Percentiles rank a stretch among this genome's conserved stretches.
Conservation (phyloP, 2,888 invertebrate species). For the Fragum fragum region DNA sequence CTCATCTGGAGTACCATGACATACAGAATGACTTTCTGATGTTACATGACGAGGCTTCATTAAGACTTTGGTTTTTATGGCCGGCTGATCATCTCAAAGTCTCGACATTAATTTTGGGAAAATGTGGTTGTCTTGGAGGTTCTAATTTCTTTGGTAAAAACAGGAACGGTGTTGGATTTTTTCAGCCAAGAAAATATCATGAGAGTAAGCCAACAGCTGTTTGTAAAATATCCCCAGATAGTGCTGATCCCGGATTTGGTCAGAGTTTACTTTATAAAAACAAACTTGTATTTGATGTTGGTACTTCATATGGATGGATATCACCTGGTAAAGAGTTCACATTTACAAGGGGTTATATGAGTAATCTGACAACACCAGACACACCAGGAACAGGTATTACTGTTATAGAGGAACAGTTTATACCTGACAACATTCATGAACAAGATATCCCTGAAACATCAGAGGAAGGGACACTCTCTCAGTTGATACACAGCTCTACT, state of each 20-base stretch:
- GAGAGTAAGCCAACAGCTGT: slow-evolving; percentile 77
- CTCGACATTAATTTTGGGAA: slow-evolving; percentile 84
- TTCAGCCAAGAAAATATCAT: slow-evolving; percentile 90
- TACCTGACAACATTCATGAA: not conserved
- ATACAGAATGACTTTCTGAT: slow-evolving; percentile 87
- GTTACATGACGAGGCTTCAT: slow-evolving; percentile 92
- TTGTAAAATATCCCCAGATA: slow-evolving; percentile 80
- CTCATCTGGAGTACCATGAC: slow-evolving; percentile 80
- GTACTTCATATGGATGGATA: slow-evolving; percentile 91
- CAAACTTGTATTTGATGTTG: slow-evolving; percentile 95
- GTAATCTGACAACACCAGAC: slow-evolving; percentile 79
- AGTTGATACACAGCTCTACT: slow-evolving; percentile 31
- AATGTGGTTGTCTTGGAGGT: slow-evolving; percentile 98
- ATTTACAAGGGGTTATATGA: slow-evolving; percentile 84
- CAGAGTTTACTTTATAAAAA: slow-evolving; percentile 96
- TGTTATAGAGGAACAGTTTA: slow-evolving; percentile 60
- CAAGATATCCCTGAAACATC: slow-evolving; percentile 24
- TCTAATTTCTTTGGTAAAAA: slow-evolving; percentile 98
- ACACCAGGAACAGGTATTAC: slow-evolving; percentile 73
- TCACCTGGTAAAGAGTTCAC: slow-evolving; percentile 75
- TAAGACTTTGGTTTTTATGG: slow-evolving; percentile 98
- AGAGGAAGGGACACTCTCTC: slow-evolving; percentile 12
- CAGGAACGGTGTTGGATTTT: slow-evolving; percentile 95
- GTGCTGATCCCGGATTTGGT: slow-evolving; percentile 94
- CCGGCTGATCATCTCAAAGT: slow-evolving; percentile 88